phyloP scores from a whole-genome alignment of 1,140 invertebrate species.

The Caenorhabditis latens region DNA sequence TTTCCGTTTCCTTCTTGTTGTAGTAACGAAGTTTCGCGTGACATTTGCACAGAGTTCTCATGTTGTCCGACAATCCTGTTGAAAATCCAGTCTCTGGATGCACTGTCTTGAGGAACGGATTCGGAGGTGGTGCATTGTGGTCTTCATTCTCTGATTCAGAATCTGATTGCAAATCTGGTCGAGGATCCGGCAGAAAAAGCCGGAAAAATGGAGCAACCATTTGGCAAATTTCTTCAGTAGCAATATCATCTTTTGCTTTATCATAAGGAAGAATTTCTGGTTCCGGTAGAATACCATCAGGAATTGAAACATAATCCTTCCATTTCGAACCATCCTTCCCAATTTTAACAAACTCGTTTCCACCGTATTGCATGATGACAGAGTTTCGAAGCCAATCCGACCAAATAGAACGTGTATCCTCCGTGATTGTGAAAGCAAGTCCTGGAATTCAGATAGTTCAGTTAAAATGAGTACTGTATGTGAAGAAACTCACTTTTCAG shows the following conservation, averaged over 20 bases:
- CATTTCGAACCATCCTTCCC: neutral
- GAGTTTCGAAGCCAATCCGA: slow-evolving; percentile 1
- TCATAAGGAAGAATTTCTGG: neutral
- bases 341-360: slow-evolving; percentile 11
- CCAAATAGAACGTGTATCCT: neutral
- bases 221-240: slow-evolving; percentile 17
- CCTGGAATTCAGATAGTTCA: neutral
- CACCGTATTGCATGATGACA: slow-evolving; percentile 1
- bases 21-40: slow-evolving; percentile 20
- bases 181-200: slow-evolving; percentile 1
- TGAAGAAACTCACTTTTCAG: neutral
- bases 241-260: neutral
- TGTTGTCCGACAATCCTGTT: neutral
- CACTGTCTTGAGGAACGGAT: neutral
- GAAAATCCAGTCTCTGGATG: neutral
- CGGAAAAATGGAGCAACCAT: slow-evolving; percentile 23
- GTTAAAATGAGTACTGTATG: neutral
- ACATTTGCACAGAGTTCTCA: slow-evolving; percentile 40
- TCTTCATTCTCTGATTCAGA: neutral
- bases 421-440: slow-evolving; percentile 2
- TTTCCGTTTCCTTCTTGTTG: neutral
- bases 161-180: neutral
- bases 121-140: neutral
- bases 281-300: neutral
- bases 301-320: neutral